Evolutionary conservation across 2,113 vertebrate genomes (phyloP), one percentile per base, ranked within the genome.

Genomic region (Saguinus midas): DNA sequence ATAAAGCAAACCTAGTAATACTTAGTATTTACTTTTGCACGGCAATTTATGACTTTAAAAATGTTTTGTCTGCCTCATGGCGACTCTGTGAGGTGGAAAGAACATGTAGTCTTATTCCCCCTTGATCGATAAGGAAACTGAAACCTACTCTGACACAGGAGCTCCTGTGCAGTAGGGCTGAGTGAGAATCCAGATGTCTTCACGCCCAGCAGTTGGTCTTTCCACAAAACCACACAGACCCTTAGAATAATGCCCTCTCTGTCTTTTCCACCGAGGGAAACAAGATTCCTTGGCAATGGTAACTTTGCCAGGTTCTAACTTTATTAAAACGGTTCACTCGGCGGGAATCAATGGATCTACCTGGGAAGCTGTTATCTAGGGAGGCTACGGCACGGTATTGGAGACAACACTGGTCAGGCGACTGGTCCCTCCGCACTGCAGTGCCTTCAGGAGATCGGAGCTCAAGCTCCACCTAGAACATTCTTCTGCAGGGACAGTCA

Each of bases 321-420:
- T 61, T 90, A 32, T 61, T 29, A 55, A 58, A n/a, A 23, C 3
- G 57, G 48, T 12, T 66, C 58, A 27, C 5, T 75, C 17, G 84
- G 80, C 1, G 1, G 66, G 82, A 78, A 23, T n/a, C 25, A 68
- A n/a, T 0, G 5, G 43, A 57, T 50, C 20, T 87, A 35, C 20
- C 45, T 1, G 14, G 29, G 50, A 35, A 66, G 21, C 14, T 14
- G 72, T 45, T 12, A 68, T 73, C 78, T 29, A 58, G 25, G 10
- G 0, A 61, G 20, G 50, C 52, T 5, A 23, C 1, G 13, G 5
- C 37, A 14, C 21, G 9, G 21, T 2, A 11, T 1, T 3, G 61
- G 4, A 27, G 79, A 45, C 4, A 58, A 29, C 61, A 9, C 1
- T 10, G 35, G 40, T 68, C 23, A 64, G 55, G 18, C 45, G 35